Percentiles rank a stretch among this genome's conserved stretches.
Evolutionary conservation across 2,113 vertebrate genomes (phyloP).

Genomic region (Pogona vitticeps): DNA sequence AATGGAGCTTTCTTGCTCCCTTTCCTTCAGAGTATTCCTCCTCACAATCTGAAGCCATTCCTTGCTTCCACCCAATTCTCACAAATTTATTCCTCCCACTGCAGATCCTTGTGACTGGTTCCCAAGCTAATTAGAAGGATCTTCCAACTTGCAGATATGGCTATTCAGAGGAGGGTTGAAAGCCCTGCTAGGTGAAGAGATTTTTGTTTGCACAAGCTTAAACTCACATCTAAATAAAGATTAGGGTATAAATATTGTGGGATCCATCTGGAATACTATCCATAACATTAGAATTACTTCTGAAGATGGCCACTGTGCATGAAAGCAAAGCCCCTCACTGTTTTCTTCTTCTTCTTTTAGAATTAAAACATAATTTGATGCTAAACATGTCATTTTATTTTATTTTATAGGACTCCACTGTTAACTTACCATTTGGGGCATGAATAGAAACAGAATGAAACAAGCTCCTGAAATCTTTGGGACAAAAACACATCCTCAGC

Average conservation of each 20-base stretch:
- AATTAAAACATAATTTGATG: neutral
- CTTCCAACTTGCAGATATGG: no score
- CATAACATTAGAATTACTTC: conserved; percentile 1
- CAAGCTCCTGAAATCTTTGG: conserved; percentile 60
- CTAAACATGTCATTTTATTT: neutral
- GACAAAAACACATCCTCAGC: conserved; percentile 56
- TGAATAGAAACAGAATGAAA: conserved; percentile 60
- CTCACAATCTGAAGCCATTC: neutral
- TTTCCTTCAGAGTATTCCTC: neutral
- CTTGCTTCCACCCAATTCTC: neutral
- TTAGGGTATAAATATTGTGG: neutral
- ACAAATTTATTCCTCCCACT: neutral
- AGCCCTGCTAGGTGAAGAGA: neutral
- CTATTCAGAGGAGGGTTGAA: neutral
- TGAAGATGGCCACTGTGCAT: neutral
- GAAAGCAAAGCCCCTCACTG: neutral
- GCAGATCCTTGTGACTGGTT: neutral
- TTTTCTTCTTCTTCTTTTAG: neutral
- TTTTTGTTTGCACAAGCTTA: neutral
- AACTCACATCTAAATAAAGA: neutral
- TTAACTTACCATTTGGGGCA: conserved; percentile 60
- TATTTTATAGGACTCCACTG: neutral
- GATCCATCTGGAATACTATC: neutral
- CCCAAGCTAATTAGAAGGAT: neutral
- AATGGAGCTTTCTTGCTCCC: neutral